A percentile compares a stretch with the other conserved stretches of the same genome.
Evolutionary conservation across 2,113 vertebrate genomes (phyloP).

Genomic region (Eidolon helvum): DNA sequence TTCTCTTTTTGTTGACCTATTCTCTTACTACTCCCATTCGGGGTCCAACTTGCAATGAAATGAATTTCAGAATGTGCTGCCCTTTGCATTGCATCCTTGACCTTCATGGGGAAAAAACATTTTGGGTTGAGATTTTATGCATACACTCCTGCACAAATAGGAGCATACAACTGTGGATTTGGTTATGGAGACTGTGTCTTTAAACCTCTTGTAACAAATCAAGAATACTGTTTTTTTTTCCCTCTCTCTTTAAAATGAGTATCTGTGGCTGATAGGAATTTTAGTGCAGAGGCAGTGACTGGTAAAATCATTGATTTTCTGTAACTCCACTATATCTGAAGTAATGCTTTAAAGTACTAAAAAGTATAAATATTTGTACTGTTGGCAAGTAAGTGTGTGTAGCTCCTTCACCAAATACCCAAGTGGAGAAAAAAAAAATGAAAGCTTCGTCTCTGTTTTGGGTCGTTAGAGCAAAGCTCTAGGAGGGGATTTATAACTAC

Average conservation of each 20-base stretch:
- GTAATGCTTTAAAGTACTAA: not conserved
- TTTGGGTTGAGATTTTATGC: not conserved
- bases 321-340: not conserved
- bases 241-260: not conserved
- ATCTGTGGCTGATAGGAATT: not conserved
- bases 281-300: not conserved
- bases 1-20: not conserved
- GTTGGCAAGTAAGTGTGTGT: not conserved
- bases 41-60: not conserved
- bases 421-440: constrained; percentile 46
- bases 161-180: not conserved
- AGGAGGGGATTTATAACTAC: constrained; percentile 61
- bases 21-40: not conserved
- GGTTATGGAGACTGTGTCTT: not conserved
- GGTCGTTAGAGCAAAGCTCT: constrained; percentile 15
- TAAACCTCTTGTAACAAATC: not conserved
- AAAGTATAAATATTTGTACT: constrained; percentile 42
- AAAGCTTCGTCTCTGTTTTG: constrained; percentile 36
- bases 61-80: not conserved
- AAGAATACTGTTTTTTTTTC: not conserved
- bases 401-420: constrained; percentile 49
- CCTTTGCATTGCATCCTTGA: not conserved
- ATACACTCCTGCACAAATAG: accelerated
- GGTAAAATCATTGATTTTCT: not conserved
- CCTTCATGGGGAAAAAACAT: not conserved